Base-by-base conservation (phyloP, 2,888 invertebrate species). In the Noctuana brunneofusca region DNA sequence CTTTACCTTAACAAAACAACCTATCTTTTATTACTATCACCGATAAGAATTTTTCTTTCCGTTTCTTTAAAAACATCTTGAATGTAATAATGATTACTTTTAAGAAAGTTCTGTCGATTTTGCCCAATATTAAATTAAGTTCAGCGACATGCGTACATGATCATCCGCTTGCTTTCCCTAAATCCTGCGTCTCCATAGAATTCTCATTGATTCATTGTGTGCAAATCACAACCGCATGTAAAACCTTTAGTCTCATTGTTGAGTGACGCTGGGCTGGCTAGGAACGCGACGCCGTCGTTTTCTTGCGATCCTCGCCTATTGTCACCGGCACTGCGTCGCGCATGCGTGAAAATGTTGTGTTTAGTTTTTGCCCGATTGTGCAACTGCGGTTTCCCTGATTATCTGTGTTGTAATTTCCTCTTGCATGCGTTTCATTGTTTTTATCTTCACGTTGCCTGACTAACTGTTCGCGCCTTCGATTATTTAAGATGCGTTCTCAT, bases 211-310 rank as follows among this genome's bases (percentile, higher is more conserved):
- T 50, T 41, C 64, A 65, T 66, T 66, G 69, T 66, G 65, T 60
- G 67, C 62, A 57, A 70, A 71, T 71, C 70, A 69, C 69, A 68
- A 38, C 18, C n/a, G 38, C 60, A 68, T 70, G 73, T 71, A 74
- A 72, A 70, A 68, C 68, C 65, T 76, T 78, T 69, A 62, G 68
- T 70, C 68, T 66, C 74, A 77, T 80, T 78, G 79, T 79, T 72
- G 64, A 49, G 64, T 57, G 57, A 55, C 54, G 48, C 24, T 35
- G 35, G 59, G 14, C 49, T 6, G 46, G 12, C 18, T n/a, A 18
- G 20, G 46, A 38, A 52, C 48, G 48, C 60, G 16, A 5, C 48
- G 49, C 22, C 60, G 16, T n/a, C 48, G 49, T 32, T 48, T 54
- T 60, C 60, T 54, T 54, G 24, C 35, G 27, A 48, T 35, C 9